Evolutionary conservation across 2,113 vertebrate species (phyloP), one percentile per base, ranked within the genome.

Genomic region (Myocastor coypus): DNA sequence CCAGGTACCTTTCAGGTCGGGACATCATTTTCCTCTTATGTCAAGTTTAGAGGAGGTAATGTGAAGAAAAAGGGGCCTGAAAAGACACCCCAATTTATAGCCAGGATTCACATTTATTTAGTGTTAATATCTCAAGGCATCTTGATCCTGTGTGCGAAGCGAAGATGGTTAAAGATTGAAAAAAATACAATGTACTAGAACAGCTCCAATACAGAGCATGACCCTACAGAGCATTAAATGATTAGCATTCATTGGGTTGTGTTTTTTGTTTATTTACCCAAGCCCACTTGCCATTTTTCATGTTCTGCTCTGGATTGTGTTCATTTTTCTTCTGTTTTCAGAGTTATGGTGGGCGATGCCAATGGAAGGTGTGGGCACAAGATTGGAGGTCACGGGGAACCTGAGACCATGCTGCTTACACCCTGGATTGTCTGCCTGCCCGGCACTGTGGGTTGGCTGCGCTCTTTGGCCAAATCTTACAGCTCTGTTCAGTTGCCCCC

Each of bases 151-250:
- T 30, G 85, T n/a, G 11, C 89, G 40, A 93, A 24, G 55, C 34
- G 4, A 75, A 22, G 26, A n/a, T 24, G 75, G 28, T 46, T 61
- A 59, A 95, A 87, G 91, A 57, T 6, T 84, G 83, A 28, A 83
- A 94, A 94, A 96, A 52, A 64, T 3, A 55, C 61, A 71, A 13
- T 0, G 11, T 83, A 30, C 26, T 55, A 82, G 88, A 73, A 57
- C 71, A 40, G 37, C 28, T 1, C 1, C 34, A 80, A 40, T 28
- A 6, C 40, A 55, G 11, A 6, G 12, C 28, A 2, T n/a, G 30
- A 22, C 34, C 8, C 26, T 37, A 40, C 13, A 12, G 26, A 28
- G 63, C 0, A 37, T 0, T 80, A 59, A 85, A 57, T 75, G 37
- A 75, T 26, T 75, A 75, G 12, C 46, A 32, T 55, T 11, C 22